Evolutionary conservation across 2,888 invertebrate species (phyloP).

Genomic region (Xestoiulus laeticollis): DNA sequence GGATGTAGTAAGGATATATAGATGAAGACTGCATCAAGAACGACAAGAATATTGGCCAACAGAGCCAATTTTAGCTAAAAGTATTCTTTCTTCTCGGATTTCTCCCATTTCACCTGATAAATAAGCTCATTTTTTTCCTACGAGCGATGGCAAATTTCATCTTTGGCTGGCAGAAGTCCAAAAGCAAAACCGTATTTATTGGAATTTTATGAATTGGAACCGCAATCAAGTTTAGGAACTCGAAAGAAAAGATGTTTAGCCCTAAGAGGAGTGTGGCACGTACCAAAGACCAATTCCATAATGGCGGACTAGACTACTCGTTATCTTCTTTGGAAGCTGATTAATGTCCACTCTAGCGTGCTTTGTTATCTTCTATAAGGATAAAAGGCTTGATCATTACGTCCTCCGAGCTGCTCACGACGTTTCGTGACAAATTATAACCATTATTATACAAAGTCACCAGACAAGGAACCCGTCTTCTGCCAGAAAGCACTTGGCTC

Average conservation of each 20-base stretch:
- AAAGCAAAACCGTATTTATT: no score
- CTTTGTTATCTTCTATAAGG: not conserved
- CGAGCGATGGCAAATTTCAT: not conserved
- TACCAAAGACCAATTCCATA: not conserved
- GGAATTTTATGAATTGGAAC: no score
- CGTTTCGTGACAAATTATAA: not conserved
- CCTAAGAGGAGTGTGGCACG: not conserved
- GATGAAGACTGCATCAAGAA: no score
- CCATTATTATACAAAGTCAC: not conserved
- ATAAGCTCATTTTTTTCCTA: not conserved
- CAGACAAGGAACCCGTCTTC: not conserved
- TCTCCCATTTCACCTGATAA: no score
- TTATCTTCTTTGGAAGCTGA: not conserved
- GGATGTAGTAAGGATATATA: no score
- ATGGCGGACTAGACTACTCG: not conserved
- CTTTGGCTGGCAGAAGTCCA: not conserved
- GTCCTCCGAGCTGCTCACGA: not conserved
- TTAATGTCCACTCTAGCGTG: slow-evolving; percentile 9
- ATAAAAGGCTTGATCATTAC: not conserved
- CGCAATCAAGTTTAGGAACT: not conserved
- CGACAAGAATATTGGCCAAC: no score
- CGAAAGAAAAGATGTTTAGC: not conserved
- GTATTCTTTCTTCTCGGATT: no score
- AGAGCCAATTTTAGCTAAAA: no score
- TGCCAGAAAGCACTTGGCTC: not conserved